Conservation (phyloP, 2,888 invertebrate genomes). For the Sisyra terminalis region DNA sequence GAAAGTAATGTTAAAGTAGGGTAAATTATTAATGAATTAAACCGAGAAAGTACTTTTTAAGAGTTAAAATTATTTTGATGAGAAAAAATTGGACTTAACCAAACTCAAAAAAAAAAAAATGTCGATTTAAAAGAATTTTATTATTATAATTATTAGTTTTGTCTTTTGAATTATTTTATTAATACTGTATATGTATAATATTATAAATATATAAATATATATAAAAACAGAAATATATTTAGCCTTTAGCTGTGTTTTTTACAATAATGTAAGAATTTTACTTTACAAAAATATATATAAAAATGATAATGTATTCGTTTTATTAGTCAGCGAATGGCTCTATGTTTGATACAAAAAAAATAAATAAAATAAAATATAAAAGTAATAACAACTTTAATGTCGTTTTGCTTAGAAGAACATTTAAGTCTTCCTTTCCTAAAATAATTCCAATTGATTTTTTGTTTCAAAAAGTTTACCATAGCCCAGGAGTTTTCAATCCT, state of each 20-base stretch:
- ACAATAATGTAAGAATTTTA: conserved; percentile 7
- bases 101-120: neutral
- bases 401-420: too few species aligned
- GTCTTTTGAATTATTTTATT: too few species aligned
- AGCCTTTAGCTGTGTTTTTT: conserved; percentile 7
- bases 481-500: too few species aligned
- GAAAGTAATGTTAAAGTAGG: too few species aligned
- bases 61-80: neutral
- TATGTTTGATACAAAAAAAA: conserved; percentile 8
- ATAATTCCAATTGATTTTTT: too few species aligned
- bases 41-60: too few species aligned
- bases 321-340: conserved; percentile 8
- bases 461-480: too few species aligned
- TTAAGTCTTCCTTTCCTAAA: too few species aligned
- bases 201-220: conserved; percentile 2
- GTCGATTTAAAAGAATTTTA: conserved; percentile 2
- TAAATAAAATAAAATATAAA: conserved; percentile 2
- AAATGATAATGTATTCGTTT: conserved; percentile 5
- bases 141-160: neutral
- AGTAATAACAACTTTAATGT: too few species aligned
- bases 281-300: conserved; percentile 4
- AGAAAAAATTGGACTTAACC: conserved; percentile 1
- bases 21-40: too few species aligned
- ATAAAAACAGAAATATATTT: conserved; percentile 3
- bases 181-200: conserved; percentile 3